Percentiles rank a stretch among this genome's conserved stretches.
Conservation (phyloP, 2,888 invertebrate genomes). For the Phortica magna region DNA sequence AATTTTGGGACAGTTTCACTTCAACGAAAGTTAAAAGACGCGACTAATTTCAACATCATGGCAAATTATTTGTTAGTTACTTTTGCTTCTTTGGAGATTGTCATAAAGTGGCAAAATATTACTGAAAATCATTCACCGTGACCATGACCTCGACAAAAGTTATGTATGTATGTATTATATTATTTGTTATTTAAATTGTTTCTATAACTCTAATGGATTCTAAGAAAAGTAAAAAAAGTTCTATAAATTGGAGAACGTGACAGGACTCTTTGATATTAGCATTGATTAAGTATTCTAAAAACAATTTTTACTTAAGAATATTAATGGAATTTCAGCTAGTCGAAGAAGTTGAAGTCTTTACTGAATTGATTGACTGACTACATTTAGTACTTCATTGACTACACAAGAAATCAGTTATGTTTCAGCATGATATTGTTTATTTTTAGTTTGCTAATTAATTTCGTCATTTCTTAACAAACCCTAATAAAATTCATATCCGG, state of each 20-base stretch:
- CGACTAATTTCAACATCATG: not conserved
- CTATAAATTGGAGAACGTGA: not conserved
- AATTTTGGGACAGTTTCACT: not conserved
- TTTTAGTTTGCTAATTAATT: not conserved
- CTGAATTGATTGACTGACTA: not conserved
- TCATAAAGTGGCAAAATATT: not conserved
- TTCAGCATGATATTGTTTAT: not conserved
- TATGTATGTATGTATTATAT: not conserved
- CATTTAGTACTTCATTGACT: not conserved
- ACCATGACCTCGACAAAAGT: not conserved
- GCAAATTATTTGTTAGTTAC: no score
- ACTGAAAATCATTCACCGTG: not conserved
- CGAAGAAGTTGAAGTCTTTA: not conserved
- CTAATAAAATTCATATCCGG: conserved; percentile 61
- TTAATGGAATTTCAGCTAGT: not conserved
- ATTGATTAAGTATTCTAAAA: not conserved
- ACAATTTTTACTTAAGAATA: not conserved
- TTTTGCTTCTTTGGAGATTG: not conserved
- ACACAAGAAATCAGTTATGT: not conserved
- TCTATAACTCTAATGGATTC: not conserved
- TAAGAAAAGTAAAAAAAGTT: not conserved
- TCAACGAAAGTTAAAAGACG: not conserved
- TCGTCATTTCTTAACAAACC: not conserved
- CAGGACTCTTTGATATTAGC: not conserved
- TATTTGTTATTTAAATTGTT: not conserved